Conservation (phyloP, 2,113 vertebrate species). For the Laticauda laticaudata region DNA sequence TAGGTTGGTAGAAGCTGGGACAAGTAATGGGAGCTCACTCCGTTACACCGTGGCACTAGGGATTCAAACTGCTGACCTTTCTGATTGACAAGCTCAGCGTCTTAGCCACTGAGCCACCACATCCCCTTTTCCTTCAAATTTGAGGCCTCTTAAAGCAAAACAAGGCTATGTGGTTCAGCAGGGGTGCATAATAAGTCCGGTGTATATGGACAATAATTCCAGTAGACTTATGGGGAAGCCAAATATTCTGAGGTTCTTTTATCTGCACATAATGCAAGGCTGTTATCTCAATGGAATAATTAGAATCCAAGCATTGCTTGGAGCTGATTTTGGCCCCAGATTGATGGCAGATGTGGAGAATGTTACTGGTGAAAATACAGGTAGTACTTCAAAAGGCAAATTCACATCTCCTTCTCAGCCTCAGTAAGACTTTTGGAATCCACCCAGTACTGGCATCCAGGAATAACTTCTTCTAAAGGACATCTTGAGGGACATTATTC, state of each 20-base stretch:
- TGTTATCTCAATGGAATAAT: not conserved
- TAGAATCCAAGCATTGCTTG: not conserved
- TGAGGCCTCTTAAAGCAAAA: not conserved
- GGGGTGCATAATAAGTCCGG: not conserved
- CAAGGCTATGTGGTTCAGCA: not conserved
- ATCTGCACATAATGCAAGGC: not conserved
- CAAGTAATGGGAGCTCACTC: too few relatives aligned
- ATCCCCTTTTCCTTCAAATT: not conserved
- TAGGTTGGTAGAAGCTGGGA: too few relatives aligned
- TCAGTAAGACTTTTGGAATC: not conserved
- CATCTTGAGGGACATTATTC: not conserved
- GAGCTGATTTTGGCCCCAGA: not conserved
- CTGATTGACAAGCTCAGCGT: too few relatives aligned
- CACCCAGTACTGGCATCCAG: not conserved
- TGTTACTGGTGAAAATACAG: not conserved
- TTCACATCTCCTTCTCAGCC: not conserved
- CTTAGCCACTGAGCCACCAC: too few relatives aligned
- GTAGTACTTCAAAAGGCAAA: not conserved
- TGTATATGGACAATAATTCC: not conserved
- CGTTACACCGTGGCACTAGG: too few relatives aligned
- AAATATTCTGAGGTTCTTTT: not conserved
- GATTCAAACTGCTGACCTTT: too few relatives aligned
- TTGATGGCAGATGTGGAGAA: not conserved
- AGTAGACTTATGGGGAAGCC: not conserved
- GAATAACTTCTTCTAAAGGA: not conserved